Evolutionary conservation across 2,797 vertebrate genomes (phyloP).

Genomic region (Scyliorhinus canicula): DNA sequence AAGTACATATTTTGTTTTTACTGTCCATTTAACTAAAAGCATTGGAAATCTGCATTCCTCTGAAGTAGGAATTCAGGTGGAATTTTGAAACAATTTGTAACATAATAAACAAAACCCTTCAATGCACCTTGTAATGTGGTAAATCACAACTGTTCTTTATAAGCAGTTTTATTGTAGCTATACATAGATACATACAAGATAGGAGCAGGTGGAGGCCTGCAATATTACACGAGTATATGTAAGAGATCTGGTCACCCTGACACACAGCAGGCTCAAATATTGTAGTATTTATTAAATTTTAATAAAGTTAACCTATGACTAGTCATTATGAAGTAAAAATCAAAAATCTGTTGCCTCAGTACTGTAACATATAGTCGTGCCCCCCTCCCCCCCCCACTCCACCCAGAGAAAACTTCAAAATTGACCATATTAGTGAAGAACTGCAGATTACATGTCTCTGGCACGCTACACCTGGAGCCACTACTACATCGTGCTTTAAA

Average conservation of each 20-base stretch:
- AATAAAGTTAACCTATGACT: background rate
- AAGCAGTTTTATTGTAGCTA: background rate
- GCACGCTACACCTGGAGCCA: slow-evolving; percentile 5
- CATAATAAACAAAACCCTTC: background rate
- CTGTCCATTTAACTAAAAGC: no score
- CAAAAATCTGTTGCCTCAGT: background rate
- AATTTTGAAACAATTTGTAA: background rate
- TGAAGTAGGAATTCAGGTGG: background rate
- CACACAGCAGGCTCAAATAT: background rate
- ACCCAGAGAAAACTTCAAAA: background rate
- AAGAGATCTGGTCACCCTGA: background rate
- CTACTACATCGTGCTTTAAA: slow-evolving; percentile 35
- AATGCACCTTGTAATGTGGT: background rate
- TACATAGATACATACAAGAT: no score
- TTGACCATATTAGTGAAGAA: background rate
- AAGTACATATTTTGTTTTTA: background rate
- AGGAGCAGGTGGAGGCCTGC: no score
- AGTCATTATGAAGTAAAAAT: background rate
- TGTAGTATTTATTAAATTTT: background rate
- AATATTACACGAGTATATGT: background rate
- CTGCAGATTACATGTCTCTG: background rate
- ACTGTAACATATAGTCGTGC: background rate
- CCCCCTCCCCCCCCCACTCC: no score
- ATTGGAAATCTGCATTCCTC: background rate
- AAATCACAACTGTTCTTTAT: background rate